Evolutionary conservation across 2,888 invertebrate genomes (phyloP).

Genomic region (Philopedon plagiatum): DNA sequence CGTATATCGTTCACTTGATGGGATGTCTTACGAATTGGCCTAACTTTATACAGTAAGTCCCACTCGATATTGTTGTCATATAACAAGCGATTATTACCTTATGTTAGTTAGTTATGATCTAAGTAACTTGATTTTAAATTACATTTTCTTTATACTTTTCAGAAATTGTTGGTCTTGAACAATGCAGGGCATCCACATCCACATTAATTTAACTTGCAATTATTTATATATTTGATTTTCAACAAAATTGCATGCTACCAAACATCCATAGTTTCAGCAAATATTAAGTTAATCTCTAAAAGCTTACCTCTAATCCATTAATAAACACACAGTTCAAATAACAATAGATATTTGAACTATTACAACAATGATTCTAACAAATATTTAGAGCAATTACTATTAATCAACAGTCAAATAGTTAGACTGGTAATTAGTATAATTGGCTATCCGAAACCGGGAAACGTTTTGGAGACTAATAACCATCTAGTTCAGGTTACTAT

Average conservation of each 20-base stretch:
- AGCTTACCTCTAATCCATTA: neutral
- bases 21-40: too few relatives aligned
- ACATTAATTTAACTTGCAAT: neutral
- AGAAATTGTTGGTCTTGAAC: too few relatives aligned
- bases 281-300: neutral
- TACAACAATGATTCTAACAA: conserved; percentile 11
- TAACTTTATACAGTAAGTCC: too few relatives aligned
- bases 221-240: neutral
- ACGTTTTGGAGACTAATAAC: conserved; percentile 24
- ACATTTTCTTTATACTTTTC: too few relatives aligned
- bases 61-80: too few relatives aligned
- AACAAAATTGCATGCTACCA: too few relatives aligned
- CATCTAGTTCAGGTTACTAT: conserved; percentile 17
- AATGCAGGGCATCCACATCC: too few relatives aligned
- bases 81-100: too few relatives aligned
- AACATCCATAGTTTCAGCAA: too few relatives aligned
- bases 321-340: conserved; percentile 4
- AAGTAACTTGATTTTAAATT: too few relatives aligned
- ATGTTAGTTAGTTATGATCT: too few relatives aligned
- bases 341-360: conserved; percentile 6
- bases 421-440: conserved; percentile 24
- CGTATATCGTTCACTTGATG: too few relatives aligned
- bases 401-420: conserved; percentile 21
- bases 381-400: conserved; percentile 10
- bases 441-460: conserved; percentile 17